Evolutionary conservation across 2,113 vertebrate genomes (phyloP), one percentile per base, ranked within the genome.

Genomic region (Dipodomys stephensi): DNA sequence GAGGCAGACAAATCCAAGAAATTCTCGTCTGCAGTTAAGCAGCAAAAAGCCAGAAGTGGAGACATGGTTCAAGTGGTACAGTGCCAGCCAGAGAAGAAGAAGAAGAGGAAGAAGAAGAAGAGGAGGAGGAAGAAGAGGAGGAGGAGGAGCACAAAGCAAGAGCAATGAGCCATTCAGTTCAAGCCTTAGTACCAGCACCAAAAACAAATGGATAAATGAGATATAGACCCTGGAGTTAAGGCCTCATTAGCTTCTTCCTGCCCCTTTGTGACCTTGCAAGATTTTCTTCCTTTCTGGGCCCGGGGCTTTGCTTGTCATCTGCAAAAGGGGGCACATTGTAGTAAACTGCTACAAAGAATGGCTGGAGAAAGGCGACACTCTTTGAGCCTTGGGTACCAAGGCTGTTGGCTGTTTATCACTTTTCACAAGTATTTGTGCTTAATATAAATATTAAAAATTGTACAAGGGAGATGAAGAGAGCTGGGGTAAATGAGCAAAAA

Each of bases 161-260:
- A 49, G 49, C 49, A 49, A 49, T 49, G 49, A 49, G 49, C 49
- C 49, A 39, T 39, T 39, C 39, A 39, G 39, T 39, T 39, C 39
- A 39, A 39, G 39, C 39, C 39, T 39, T 6, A 49, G 49, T 49
- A 49, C 49, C 49, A 49, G 49, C 49, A 49, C 49, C 49, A 49
- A 11, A 49, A 49, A 9, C 49, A 49, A 49, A 81, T n/a, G 20
- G 71, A 39, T 88, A 76, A 74, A 28, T 46, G 94, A 88, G 35
- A n/a, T 30, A 44, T 79, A 95, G 87, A 86, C 72, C 68, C 30
- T 53, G 94, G 74, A 91, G 81, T 10, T 65, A 11, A 49, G 74
- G 30, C 39, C 39, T 92, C 67, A 39, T 94, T 90, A 91, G 69
- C 32, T 88, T 83, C 74, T 92, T 83, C 85, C 72, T 83, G 67